Evolutionary conservation across 2,888 invertebrate genomes (phyloP).

Genomic region (Ligdia adustata): DNA sequence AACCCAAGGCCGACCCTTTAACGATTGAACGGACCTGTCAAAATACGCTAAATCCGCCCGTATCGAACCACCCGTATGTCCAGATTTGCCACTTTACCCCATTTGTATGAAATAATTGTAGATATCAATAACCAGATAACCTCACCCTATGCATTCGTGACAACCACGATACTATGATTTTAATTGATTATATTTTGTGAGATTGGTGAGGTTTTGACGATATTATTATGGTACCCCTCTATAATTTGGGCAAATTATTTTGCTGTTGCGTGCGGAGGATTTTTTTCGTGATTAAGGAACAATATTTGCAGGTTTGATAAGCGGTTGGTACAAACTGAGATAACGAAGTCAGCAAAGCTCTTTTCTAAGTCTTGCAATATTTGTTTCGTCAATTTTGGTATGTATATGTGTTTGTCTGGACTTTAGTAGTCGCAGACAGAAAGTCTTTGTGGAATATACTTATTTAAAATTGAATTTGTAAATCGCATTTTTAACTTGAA

Average conservation of each 20-base stretch:
- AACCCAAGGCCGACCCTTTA: slow-evolving; percentile 34
- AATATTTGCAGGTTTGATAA: too few relatives aligned
- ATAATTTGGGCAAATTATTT: slow-evolving; percentile 10
- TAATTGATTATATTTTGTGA: slow-evolving; percentile 79
- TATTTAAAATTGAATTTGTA: too few relatives aligned
- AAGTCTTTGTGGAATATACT: too few relatives aligned
- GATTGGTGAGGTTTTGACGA: slow-evolving; percentile 49
- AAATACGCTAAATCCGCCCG: slow-evolving; percentile 69
- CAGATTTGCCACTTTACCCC: slow-evolving; percentile 74
- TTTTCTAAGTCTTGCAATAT: too few relatives aligned
- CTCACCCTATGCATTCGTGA: slow-evolving; percentile 58
- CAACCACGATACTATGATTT: slow-evolving; percentile 62
- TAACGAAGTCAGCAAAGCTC: too few relatives aligned
- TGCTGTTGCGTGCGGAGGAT: slow-evolving; percentile 19
- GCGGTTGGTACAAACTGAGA: too few relatives aligned
- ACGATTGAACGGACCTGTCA: slow-evolving; percentile 64
- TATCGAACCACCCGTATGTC: slow-evolving; percentile 74
- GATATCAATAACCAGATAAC: slow-evolving; percentile 80
- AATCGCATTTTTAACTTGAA: too few relatives aligned
- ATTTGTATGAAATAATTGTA: slow-evolving; percentile 59
- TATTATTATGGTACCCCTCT: slow-evolving; percentile 52
- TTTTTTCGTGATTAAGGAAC: too few relatives aligned
- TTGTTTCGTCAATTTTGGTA: too few relatives aligned
- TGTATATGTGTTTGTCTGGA: too few relatives aligned
- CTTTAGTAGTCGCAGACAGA: too few relatives aligned